These are phyloP conservation scores for Saturnia japonica DNA, from an alignment of 2,888 invertebrate genomes.

Conservation along the genomic window DNA sequence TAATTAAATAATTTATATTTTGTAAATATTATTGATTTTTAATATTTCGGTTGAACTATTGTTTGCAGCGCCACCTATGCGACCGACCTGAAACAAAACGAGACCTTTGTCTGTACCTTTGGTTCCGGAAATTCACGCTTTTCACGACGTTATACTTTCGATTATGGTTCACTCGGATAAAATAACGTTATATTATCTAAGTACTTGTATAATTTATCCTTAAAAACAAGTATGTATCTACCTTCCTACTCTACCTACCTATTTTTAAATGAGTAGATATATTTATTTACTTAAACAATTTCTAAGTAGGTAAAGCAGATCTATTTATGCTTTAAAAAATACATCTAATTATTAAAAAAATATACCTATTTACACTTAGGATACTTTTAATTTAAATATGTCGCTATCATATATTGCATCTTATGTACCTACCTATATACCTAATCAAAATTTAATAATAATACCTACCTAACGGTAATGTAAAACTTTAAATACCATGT, in stretches of 20 bases:
- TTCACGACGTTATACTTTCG: neutral
- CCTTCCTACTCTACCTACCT: too few species aligned
- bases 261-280: too few species aligned
- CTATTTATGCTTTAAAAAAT: neutral
- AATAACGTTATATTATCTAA: too few species aligned
- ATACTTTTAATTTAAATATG: too few species aligned
- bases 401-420: neutral
- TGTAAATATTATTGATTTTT: too few species aligned
- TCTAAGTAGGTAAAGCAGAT: too few species aligned
- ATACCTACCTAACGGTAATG: neutral
- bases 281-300: too few species aligned
- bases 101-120: constrained; percentile 16
- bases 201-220: neutral
- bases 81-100: constrained; percentile 1
- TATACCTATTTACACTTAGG: too few species aligned
- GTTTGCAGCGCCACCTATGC: constrained; percentile 20
- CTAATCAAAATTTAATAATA: neutral
- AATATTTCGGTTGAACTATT: neutral
- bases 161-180: neutral
- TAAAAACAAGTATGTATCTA: neutral
- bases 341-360: too few species aligned
- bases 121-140: constrained; percentile 20
- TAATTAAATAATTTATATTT: too few species aligned
- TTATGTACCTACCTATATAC: neutral
- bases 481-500: neutral